A percentile compares a stretch with the other conserved stretches of the same genome.
Conservation (phyloP, 1,140 invertebrate genomes). For the Ceratoteleas bidentatus region DNA sequence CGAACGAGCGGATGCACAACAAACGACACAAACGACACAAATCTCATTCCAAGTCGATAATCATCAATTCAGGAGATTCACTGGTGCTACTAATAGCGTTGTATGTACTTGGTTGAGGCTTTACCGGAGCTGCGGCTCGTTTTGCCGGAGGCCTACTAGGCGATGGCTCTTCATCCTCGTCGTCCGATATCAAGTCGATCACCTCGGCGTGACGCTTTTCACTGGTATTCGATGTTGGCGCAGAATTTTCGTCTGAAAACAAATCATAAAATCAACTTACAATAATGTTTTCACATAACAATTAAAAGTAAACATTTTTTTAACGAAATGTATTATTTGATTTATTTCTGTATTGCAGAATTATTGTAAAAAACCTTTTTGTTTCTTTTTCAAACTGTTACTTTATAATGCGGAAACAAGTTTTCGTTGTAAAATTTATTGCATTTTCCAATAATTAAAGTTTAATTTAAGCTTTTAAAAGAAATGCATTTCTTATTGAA, state of each 20-base stretch:
- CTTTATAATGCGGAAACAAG: too few relatives aligned
- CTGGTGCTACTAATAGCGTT: constrained; percentile 78
- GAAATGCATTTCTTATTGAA: too few relatives aligned
- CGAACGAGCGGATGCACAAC: constrained; percentile 14
- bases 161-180: constrained; percentile 73
- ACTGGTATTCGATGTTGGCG: constrained; percentile 54
- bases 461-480: too few relatives aligned
- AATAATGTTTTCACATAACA: too few relatives aligned
- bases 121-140: constrained; percentile 72
- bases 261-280: too few relatives aligned
- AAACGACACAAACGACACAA: constrained; percentile 34
- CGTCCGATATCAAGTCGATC: constrained; percentile 80
- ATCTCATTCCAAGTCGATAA: constrained; percentile 79
- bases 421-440: too few relatives aligned
- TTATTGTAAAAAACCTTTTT: too few relatives aligned
- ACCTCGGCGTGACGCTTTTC: constrained; percentile 77
- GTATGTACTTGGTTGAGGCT: constrained; percentile 72
- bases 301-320: too few relatives aligned
- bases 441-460: too few relatives aligned
- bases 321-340: too few relatives aligned
- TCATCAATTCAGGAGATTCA: constrained; percentile 79
- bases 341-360: too few relatives aligned
- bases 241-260: constrained; percentile 76
- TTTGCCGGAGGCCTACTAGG: constrained; percentile 71
- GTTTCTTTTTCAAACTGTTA: too few relatives aligned